A percentile compares a stretch with the other conserved stretches of the same genome.
Evolutionary conservation across 2,113 vertebrate species (phyloP).

Genomic region (Lonchura striata): DNA sequence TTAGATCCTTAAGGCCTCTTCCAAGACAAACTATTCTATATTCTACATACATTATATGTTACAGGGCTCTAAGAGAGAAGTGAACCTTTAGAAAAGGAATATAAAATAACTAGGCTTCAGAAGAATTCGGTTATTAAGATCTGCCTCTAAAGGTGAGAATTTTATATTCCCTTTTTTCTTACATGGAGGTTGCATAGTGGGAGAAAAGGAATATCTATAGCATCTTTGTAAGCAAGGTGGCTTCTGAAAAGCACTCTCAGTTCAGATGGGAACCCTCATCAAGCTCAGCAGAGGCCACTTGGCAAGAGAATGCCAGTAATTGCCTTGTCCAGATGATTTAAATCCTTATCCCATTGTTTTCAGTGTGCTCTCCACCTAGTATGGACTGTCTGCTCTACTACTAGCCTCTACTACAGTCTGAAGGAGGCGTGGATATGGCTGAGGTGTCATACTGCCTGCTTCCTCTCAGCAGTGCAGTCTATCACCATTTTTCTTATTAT

Average conservation of each 20-base stretch:
- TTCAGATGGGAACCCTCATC: neutral
- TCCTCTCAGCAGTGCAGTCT: neutral
- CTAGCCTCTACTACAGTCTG: neutral
- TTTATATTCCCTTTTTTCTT: neutral
- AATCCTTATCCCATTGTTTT: neutral
- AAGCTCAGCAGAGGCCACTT: neutral
- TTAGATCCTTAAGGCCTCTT: neutral
- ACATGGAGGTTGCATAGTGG: neutral
- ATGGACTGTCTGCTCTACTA: neutral
- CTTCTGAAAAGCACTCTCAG: neutral
- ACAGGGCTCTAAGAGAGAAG: neutral
- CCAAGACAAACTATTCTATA: neutral
- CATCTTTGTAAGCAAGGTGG: neutral
- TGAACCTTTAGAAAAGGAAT: neutral
- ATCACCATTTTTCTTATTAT: neutral
- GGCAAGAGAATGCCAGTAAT: neutral
- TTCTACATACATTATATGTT: neutral
- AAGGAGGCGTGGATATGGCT: neutral
- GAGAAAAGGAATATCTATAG: neutral
- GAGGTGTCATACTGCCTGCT: neutral
- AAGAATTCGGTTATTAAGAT: neutral
- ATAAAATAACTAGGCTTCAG: neutral
- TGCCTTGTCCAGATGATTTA: neutral
- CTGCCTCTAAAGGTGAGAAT: neutral
- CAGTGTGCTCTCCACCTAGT: neutral